These are phyloP conservation scores for Trilocha varians DNA, from an alignment of 2,888 invertebrate genomes.

Conservation along the genomic window DNA sequence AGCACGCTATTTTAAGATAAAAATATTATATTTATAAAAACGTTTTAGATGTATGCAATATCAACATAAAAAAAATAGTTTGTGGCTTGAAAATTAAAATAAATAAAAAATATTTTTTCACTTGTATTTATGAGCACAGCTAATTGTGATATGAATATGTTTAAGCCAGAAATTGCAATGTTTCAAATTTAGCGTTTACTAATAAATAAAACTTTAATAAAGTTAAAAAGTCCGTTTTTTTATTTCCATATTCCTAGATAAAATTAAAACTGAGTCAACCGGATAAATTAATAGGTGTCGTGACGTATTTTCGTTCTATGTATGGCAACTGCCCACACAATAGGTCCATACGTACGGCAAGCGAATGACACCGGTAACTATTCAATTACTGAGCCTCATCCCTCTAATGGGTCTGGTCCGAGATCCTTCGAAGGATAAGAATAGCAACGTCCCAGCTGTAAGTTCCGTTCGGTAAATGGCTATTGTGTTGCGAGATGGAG, in stretches of 20 bases:
- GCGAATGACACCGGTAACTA: constrained; percentile 33
- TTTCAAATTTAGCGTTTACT: constrained; percentile 3
- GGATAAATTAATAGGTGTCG: not conserved
- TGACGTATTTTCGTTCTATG: not conserved
- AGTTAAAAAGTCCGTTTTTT: not conserved
- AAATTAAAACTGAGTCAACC: not conserved
- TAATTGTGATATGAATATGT: constrained; percentile 12
- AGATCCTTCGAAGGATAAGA: constrained; percentile 59
- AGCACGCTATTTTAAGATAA: not conserved
- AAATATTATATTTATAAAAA: not conserved
- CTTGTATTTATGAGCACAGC: constrained; percentile 5
- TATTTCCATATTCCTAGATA: not conserved
- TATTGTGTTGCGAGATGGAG: constrained; percentile 47
- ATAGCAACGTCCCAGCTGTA: constrained; percentile 40
- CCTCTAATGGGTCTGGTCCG: constrained; percentile 38
- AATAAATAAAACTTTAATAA: constrained; percentile 7
- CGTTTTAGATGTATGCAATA: not conserved
- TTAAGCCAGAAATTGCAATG: constrained; percentile 24
- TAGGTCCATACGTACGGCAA: not conserved
- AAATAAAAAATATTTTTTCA: constrained; percentile 4
- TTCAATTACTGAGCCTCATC: constrained; percentile 50
- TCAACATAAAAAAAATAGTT: not conserved
- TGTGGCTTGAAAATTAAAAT: not conserved
- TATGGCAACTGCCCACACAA: not conserved
- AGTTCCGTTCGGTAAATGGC: constrained; percentile 46